Evolutionary conservation across 1,140 invertebrate genomes (phyloP).

Genomic region (Myzus persicae): DNA sequence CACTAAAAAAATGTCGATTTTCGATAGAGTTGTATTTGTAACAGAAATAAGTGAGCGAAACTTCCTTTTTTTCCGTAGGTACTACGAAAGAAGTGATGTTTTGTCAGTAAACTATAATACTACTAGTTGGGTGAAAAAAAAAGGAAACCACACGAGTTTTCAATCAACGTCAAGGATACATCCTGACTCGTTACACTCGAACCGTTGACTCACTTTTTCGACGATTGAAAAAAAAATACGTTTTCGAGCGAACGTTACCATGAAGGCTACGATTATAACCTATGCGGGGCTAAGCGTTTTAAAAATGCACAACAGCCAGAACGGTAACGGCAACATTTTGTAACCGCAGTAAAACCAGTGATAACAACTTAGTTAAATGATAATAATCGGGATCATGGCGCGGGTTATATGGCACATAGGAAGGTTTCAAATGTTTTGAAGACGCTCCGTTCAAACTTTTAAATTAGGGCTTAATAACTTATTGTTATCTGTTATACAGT

Average conservation of each 20-base stretch:
- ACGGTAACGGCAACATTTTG: background rate
- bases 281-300: background rate
- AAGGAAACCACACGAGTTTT: background rate
- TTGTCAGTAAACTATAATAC: background rate
- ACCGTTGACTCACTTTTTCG: background rate
- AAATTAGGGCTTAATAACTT: background rate
- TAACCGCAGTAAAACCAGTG: fast-evolving
- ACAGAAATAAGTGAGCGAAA: background rate
- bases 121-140: background rate
- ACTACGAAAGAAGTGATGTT: background rate
- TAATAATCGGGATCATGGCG: background rate
- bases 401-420: too few species aligned
- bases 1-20: background rate
- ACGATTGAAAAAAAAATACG: background rate
- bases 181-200: background rate
- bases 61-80: background rate
- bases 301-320: background rate
- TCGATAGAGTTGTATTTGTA: background rate
- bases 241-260: background rate
- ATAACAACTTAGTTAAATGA: background rate
- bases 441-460: background rate
- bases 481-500: background rate
- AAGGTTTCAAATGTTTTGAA: background rate
- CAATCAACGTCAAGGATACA: slow-evolving; percentile 39
- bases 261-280: background rate